Conservation (phyloP, 2,888 invertebrate genomes). For the Mythimna lalbum region DNA sequence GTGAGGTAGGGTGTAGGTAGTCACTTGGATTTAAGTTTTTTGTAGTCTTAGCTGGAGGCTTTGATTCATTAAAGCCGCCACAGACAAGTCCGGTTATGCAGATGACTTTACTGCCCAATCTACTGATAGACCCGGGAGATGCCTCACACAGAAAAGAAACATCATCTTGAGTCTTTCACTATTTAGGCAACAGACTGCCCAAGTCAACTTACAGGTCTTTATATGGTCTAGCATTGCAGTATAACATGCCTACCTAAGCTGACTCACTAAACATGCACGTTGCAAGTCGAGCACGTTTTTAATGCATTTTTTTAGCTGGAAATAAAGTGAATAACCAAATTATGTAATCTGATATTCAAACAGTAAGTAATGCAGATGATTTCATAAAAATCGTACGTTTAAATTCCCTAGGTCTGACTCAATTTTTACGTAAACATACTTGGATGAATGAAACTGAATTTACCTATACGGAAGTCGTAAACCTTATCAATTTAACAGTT, state of each 20-base stretch:
- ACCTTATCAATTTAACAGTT: neutral
- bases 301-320: slow-evolving; percentile 12
- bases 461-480: neutral
- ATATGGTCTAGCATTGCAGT: neutral
- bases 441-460: neutral
- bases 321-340: slow-evolving; percentile 43
- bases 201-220: neutral
- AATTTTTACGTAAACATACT: slow-evolving; percentile 9
- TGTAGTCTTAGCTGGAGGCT: too few species aligned
- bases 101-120: too few species aligned
- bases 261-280: slow-evolving; percentile 40
- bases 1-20: too few species aligned
- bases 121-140: too few species aligned
- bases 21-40: too few species aligned
- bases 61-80: too few species aligned
- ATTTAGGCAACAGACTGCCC: too few species aligned
- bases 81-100: too few species aligned
- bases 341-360: slow-evolving; percentile 11
- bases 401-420: slow-evolving; percentile 37
- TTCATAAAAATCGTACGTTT: slow-evolving; percentile 31
- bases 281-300: slow-evolving; percentile 14
- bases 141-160: too few species aligned
- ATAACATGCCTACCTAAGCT: slow-evolving; percentile 18
- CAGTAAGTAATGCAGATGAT: slow-evolving; percentile 20
- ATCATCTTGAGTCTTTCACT: too few species aligned